Percentiles rank a stretch among this genome's conserved stretches.
Evolutionary conservation across 2,113 vertebrate genomes (phyloP).

Genomic region (Phyllostomus discolor): DNA sequence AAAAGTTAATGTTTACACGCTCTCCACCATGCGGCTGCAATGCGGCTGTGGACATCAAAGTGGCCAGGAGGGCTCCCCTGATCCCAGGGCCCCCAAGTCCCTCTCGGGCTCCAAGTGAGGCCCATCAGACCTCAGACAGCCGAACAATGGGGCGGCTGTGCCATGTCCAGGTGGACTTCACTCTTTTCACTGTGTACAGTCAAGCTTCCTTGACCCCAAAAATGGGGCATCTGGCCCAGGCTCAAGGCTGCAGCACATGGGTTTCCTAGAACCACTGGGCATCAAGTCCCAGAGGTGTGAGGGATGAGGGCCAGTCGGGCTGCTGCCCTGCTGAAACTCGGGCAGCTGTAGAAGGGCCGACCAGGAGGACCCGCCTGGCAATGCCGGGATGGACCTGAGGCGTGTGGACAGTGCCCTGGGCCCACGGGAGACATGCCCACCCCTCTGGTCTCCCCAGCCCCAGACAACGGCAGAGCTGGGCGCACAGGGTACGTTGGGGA

Average conservation of each 20-base stretch:
- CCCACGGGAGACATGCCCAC: accelerated
- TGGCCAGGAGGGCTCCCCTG: not conserved
- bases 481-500: not conserved
- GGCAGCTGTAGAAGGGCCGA: not conserved
- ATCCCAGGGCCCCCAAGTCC: not conserved
- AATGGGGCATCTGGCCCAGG: not conserved
- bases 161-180: not conserved
- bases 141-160: accelerated
- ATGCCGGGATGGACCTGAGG: not conserved
- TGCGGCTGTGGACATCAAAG: not conserved
- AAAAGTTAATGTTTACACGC: not conserved
- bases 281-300: not conserved
- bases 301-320: not conserved
- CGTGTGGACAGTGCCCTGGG: not conserved
- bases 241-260: not conserved
- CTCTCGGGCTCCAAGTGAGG: not conserved
- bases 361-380: too few species aligned
- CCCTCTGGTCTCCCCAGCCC: not conserved
- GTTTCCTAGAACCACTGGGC: conserved; percentile 27
- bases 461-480: not conserved
- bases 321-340: accelerated
- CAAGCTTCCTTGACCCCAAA: conserved; percentile 23
- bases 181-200: not conserved
- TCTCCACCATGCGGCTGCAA: accelerated
- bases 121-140: not conserved